These are phyloP conservation scores for Andrena fulva DNA, from an alignment of 2,888 invertebrate genomes.

Conservation along the genomic window DNA sequence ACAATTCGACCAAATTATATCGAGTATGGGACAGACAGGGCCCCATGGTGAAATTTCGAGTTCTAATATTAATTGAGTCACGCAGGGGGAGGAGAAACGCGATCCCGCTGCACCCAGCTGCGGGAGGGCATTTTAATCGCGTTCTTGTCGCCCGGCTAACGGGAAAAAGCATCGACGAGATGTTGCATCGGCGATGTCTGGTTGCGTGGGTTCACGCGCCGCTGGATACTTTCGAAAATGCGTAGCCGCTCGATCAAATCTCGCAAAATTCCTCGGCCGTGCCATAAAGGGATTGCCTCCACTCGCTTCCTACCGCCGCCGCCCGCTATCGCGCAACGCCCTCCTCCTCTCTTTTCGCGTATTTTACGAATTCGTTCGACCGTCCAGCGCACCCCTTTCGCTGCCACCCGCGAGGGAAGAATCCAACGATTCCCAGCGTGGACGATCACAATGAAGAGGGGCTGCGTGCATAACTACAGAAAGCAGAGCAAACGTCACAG, in stretches of 20 bases:
- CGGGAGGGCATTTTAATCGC: conserved; percentile 30
- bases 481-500: conserved; percentile 7
- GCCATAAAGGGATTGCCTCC: conserved; percentile 65
- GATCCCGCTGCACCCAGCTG: not conserved
- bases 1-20: conserved; percentile 27
- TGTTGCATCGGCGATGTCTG: not conserved
- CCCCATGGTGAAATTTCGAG: not conserved
- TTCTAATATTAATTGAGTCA: conserved; percentile 15
- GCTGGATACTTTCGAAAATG: conserved; percentile 60
- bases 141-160: conserved; percentile 1
- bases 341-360: not conserved
- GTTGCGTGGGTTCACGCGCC: conserved; percentile 45
- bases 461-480: not conserved
- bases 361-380: conserved; percentile 41
- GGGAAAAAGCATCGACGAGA: conserved; percentile 7
- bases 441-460: not conserved
- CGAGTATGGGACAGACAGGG: not conserved
- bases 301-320: conserved; percentile 23
- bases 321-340: conserved; percentile 9
- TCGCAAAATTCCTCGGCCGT: conserved; percentile 64
- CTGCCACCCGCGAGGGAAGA: conserved; percentile 28
- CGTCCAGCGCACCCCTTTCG: conserved; percentile 31
- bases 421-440: conserved; percentile 15
- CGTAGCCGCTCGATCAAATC: conserved; percentile 63
- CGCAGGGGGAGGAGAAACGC: not conserved